A percentile compares a stretch with the other conserved stretches of the same genome.
phyloP scores from a whole-genome alignment of 2,113 vertebrate genomes.

The Chaetorhynchus papuensis region DNA sequence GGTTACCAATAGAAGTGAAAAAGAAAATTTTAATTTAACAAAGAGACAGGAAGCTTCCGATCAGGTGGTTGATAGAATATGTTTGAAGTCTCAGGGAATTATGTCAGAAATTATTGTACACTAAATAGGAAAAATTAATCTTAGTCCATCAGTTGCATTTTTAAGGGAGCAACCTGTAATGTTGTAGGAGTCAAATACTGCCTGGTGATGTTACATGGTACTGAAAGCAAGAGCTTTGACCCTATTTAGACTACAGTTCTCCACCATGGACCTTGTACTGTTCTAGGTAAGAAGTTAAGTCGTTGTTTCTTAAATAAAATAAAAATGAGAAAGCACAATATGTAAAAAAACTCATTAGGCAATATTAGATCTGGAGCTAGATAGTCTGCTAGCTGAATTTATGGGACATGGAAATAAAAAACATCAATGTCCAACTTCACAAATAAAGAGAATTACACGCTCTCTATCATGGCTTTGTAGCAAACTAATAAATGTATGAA shows the following conservation, averaged over 20 bases:
- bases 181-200: neutral
- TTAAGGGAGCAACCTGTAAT: neutral
- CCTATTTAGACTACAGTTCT: neutral
- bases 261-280: neutral
- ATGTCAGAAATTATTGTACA: neutral
- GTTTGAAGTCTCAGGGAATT: neutral
- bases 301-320: neutral
- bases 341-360: neutral
- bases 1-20: neutral
- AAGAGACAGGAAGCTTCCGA: neutral
- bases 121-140: neutral
- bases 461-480: neutral
- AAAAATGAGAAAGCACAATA: neutral
- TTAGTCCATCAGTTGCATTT: neutral
- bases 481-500: neutral
- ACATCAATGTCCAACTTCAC: neutral
- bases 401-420: neutral
- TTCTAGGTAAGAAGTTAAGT: neutral
- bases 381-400: neutral
- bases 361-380: neutral
- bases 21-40: neutral
- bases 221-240: neutral
- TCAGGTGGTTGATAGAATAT: neutral
- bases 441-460: neutral
- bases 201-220: neutral